These are phyloP conservation scores for Rhopalosiphum nymphaeae DNA, from an alignment of 2,888 invertebrate genomes.

Conservation along the genomic window DNA sequence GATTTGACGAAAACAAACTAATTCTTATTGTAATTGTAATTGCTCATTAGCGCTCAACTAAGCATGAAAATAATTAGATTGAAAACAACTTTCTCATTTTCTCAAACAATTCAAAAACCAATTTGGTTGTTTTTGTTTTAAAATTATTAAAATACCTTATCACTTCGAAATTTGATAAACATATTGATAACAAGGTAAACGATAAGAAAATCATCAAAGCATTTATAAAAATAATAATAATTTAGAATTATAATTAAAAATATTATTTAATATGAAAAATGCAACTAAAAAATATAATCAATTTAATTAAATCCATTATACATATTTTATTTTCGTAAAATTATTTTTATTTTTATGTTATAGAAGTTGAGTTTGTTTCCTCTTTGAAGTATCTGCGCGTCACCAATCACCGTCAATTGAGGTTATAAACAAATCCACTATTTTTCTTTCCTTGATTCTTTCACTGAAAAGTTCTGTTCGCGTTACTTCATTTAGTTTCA, in stretches of 20 bases:
- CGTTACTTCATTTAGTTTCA: neutral
- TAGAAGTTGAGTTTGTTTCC: neutral
- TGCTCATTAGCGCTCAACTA: neutral
- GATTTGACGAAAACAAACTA: neutral
- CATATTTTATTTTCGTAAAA: neutral
- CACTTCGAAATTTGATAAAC: neutral
- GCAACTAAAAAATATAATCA: neutral
- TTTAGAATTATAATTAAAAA: neutral
- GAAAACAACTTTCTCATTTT: neutral
- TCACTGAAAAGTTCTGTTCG: slow-evolving; percentile 31
- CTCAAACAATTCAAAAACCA: neutral
- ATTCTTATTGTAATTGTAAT: neutral
- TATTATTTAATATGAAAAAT: neutral
- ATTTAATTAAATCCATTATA: neutral
- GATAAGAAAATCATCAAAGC: neutral
- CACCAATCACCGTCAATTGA: slow-evolving; percentile 34
- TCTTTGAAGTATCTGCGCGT: slow-evolving; percentile 58
- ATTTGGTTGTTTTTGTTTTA: neutral
- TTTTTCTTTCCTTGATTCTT: slow-evolving; percentile 46
- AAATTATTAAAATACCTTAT: neutral
- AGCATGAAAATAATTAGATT: neutral
- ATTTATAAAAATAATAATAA: neutral
- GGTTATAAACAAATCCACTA: slow-evolving; percentile 61
- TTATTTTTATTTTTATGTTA: neutral
- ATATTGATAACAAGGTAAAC: neutral